Conservation (phyloP, 2,797 vertebrate species). For the Labeo calbasu region DNA sequence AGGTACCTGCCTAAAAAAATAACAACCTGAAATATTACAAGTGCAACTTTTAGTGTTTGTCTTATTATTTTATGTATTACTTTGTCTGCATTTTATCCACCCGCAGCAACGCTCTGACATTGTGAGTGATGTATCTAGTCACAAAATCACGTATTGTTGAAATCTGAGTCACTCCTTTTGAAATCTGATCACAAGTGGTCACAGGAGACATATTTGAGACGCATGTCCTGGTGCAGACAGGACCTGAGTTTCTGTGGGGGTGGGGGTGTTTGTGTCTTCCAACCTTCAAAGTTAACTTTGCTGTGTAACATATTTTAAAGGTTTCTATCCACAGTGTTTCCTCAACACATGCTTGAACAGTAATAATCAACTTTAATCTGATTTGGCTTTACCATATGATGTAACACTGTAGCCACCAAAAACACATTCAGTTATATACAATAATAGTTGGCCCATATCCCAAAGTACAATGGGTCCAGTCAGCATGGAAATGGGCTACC, state of each 20-base stretch:
- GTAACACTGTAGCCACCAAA: slow-evolving; percentile 40
- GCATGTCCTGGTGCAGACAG: not conserved
- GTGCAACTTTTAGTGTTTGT: not conserved
- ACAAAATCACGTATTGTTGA: not conserved
- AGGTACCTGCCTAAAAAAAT: not conserved
- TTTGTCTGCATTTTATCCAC: not conserved
- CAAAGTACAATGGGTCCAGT: slow-evolving; percentile 29
- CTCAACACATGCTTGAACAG: slow-evolving; percentile 20
- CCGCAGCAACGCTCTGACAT: not conserved
- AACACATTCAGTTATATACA: slow-evolving; percentile 22
- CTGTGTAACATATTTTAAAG: not conserved
- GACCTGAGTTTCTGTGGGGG: not conserved
- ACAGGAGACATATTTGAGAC: not conserved
- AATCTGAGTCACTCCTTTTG: slow-evolving; percentile 3
- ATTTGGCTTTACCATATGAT: slow-evolving; percentile 6
- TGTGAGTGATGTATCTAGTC: not conserved
- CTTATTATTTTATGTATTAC: not conserved
- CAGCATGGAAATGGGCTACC: slow-evolving; percentile 31
- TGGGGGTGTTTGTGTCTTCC: slow-evolving; percentile 12
- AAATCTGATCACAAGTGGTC: slow-evolving; percentile 10
- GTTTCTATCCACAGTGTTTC: slow-evolving; percentile 34
- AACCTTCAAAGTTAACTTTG: slow-evolving; percentile 5
- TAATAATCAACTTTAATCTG: slow-evolving; percentile 45
- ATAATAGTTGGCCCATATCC: slow-evolving; percentile 34
- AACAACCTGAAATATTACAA: not conserved